phyloP scores from a whole-genome alignment of 2,113 vertebrate species.

The Epinephelus cyanopodus region DNA sequence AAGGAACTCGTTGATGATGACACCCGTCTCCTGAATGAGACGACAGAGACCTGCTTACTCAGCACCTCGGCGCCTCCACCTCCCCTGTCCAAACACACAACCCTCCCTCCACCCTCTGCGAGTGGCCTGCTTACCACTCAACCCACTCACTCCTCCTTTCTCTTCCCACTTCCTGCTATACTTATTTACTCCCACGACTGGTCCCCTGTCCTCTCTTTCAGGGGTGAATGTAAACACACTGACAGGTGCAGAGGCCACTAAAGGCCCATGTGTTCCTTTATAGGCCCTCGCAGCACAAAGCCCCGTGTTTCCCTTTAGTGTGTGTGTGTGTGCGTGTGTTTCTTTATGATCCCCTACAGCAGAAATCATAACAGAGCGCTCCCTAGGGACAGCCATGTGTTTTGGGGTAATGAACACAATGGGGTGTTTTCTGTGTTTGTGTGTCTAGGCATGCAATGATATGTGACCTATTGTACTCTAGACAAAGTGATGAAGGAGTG shows the following conservation, averaged over 20 bases:
- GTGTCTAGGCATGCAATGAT: conserved; percentile 54
- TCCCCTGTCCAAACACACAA: conserved; percentile 51
- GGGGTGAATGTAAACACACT: conserved; percentile 69
- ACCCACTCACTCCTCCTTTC: conserved; percentile 19
- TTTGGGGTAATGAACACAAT: conserved; percentile 63
- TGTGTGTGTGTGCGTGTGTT: conserved; percentile 34
- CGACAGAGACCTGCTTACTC: conserved; percentile 61
- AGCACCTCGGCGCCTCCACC: conserved; percentile 42
- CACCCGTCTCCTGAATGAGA: conserved; percentile 50
- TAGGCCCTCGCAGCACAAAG: conserved; percentile 42
- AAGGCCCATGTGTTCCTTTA: conserved; percentile 67
- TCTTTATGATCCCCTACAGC: conserved; percentile 60
- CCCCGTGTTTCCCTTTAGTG: conserved; percentile 22
- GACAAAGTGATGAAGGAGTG: conserved; percentile 61
- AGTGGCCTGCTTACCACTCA: conserved; percentile 23
- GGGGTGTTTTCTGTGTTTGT: conserved; percentile 68
- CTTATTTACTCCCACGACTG: conserved; percentile 53
- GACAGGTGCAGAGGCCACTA: conserved; percentile 77
- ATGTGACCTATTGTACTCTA: conserved; percentile 67
- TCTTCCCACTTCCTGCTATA: conserved; percentile 30
- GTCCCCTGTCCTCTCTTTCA: conserved; percentile 31
- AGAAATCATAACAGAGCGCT: conserved; percentile 67
- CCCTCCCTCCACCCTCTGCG: conserved; percentile 26
- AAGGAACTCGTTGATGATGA: conserved; percentile 57
- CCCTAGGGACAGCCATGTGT: conserved; percentile 63